Base-by-base conservation (phyloP, 1,140 invertebrate species). In the Saccostrea cuccullata region DNA sequence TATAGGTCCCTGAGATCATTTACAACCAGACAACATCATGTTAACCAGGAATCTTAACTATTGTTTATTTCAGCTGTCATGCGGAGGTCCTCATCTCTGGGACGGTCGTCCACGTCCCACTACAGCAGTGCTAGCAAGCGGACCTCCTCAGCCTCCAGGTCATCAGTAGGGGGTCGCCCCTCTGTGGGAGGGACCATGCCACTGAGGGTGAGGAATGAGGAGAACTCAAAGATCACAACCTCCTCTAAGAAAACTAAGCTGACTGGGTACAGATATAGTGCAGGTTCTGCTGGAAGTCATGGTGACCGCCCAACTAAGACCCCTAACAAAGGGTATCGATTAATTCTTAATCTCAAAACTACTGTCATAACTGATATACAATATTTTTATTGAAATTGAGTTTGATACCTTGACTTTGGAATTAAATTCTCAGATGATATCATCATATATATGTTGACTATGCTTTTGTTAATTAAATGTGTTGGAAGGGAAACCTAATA, bases 211-310 rank as follows among this genome's bases (percentile, higher is more conserved):
- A 77, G 70, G 15, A 77, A 77, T 17, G 70, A 77, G 11, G 70
- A 77, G 3, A 77, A 77, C 70, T 15, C 26, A 23, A 77, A 77
- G 70, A 36, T 36, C 26, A 26, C 70, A 77, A 36, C 70, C 13
- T 86, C 85, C 60, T 86, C 64, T 17, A 70, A 67, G 60, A 70
- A 23, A 85, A 64, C 56, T 60, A 85, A 20, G 23, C n/a, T 17
- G 17, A 55, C 40, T 6, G 47, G 47, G 0, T 58, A 55, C 55
- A 40, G 82, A 11, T 84, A 55, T 11, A 77, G 70, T 36, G 70
- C 26, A 6, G 30, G 70, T 8, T 26, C 26, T 77, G 13, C 70
- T 64, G 70, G n/a, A 23, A 23, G 67, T 23, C 13, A 26, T 9
- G 26, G 70, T 77, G 70, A 77, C 15, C 23, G 70, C 13, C 23